Evolutionary conservation across 2,113 vertebrate species (phyloP).

Genomic region (Psettodes erumei): DNA sequence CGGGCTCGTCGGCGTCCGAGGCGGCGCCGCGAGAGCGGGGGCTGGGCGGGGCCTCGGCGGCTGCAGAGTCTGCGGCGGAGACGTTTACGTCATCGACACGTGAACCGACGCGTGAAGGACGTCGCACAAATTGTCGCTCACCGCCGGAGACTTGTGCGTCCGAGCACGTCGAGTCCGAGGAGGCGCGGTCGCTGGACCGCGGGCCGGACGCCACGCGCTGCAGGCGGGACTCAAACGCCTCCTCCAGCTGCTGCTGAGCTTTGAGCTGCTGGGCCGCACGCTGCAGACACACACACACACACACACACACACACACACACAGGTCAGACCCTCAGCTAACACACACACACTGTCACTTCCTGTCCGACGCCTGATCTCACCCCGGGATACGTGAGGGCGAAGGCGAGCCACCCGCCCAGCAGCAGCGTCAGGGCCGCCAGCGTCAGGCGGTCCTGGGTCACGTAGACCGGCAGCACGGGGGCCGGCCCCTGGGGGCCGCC

Average conservation of each 20-base stretch:
- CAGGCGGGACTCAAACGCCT: slow-evolving; percentile 80
- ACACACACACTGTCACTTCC: too few species aligned
- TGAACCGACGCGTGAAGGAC: too few species aligned
- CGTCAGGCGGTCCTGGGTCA: slow-evolving; percentile 82
- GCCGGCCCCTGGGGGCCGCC: slow-evolving; percentile 24
- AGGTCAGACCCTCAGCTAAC: neutral
- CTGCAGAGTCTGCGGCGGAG: too few species aligned
- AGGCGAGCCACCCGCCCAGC: slow-evolving; percentile 87
- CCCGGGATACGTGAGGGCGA: slow-evolving; percentile 80
- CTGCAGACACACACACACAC: slow-evolving; percentile 44
- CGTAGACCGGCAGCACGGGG: slow-evolving; percentile 60
- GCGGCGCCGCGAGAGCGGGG: too few species aligned
- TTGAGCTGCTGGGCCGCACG: slow-evolving; percentile 75
- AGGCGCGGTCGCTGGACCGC: slow-evolving; percentile 37
- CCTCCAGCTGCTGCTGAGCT: slow-evolving; percentile 81
- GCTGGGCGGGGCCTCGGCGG: too few species aligned
- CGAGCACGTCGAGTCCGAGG: slow-evolving; percentile 48
- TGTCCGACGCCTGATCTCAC: too few species aligned
- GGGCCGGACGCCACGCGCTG: slow-evolving; percentile 68
- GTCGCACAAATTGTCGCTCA: too few species aligned
- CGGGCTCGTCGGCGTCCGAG: too few species aligned
- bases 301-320: neutral
- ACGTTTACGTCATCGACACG: too few species aligned
- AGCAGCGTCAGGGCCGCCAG: slow-evolving; percentile 81
- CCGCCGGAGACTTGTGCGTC: too few species aligned